These are phyloP conservation scores for Callimorpha dominula DNA, from an alignment of 2,888 invertebrate species.

Conservation along the genomic window DNA sequence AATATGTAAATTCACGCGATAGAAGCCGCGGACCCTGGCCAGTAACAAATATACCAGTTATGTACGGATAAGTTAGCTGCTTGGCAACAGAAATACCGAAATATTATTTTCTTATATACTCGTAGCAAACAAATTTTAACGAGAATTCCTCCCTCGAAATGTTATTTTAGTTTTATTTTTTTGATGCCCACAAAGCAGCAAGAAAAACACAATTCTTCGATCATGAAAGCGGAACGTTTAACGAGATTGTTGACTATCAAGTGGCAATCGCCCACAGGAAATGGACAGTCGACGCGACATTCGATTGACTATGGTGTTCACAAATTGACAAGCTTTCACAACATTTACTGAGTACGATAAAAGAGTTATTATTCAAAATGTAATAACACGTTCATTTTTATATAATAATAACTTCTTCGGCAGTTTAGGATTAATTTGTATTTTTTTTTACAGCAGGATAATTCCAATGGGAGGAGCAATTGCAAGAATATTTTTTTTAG, in stretches of 20 bases:
- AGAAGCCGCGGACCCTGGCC: no score
- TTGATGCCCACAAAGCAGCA: not conserved
- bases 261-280: slow-evolving; percentile 69
- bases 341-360: not conserved
- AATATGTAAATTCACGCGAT: no score
- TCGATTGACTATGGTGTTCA: slow-evolving; percentile 28
- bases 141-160: not conserved
- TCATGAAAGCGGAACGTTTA: slow-evolving; percentile 54
- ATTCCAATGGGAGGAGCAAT: no score
- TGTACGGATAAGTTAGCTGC: not conserved
- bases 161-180: not conserved
- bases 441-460: no score
- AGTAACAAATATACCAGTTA: not conserved
- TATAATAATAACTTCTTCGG: no score
- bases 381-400: no score
- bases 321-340: not conserved
- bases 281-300: slow-evolving; percentile 50
- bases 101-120: not conserved
- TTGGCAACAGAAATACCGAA: not conserved
- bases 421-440: no score
- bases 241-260: slow-evolving; percentile 63
- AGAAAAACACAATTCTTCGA: slow-evolving; percentile 33
- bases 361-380: no score
- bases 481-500: no score
- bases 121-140: not conserved